Evolutionary conservation across 2,113 vertebrate genomes (phyloP).

Genomic region (Murina feae): DNA sequence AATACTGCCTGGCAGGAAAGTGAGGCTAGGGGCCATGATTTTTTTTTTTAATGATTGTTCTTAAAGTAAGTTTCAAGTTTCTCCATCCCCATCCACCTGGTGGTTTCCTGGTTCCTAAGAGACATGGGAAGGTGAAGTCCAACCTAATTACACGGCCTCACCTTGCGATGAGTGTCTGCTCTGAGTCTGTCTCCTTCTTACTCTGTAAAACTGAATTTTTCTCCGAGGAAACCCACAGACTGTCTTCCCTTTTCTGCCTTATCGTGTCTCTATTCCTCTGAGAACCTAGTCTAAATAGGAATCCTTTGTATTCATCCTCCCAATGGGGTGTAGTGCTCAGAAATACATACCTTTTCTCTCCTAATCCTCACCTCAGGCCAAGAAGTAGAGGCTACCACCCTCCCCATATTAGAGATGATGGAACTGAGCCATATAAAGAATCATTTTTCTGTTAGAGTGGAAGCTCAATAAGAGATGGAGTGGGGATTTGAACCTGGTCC

Average conservation of each 20-base stretch:
- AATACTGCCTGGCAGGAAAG: background rate
- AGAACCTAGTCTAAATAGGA: background rate
- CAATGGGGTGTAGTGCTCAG: rapidly evolving
- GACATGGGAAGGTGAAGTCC: background rate
- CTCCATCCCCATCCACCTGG: background rate
- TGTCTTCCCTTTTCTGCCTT: background rate
- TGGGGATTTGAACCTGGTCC: rapidly evolving
- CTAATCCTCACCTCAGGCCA: background rate
- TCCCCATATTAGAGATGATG: rapidly evolving
- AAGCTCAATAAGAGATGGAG: rapidly evolving
- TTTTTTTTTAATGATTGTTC: background rate
- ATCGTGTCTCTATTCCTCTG: rapidly evolving
- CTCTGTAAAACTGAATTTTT: rapidly evolving
- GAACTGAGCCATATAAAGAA: background rate
- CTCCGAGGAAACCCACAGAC: background rate
- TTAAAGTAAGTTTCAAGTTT: background rate
- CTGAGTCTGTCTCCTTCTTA: background rate
- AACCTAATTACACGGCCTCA: rapidly evolving
- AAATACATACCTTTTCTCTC: rapidly evolving
- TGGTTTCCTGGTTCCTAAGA: background rate
- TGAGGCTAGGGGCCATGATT: rapidly evolving
- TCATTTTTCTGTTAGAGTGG: background rate
- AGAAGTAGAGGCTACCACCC: background rate
- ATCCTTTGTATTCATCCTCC: background rate
- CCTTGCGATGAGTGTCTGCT: background rate